Conservation (phyloP, 1,140 invertebrate genomes). For the Drosophila oshimai region DNA sequence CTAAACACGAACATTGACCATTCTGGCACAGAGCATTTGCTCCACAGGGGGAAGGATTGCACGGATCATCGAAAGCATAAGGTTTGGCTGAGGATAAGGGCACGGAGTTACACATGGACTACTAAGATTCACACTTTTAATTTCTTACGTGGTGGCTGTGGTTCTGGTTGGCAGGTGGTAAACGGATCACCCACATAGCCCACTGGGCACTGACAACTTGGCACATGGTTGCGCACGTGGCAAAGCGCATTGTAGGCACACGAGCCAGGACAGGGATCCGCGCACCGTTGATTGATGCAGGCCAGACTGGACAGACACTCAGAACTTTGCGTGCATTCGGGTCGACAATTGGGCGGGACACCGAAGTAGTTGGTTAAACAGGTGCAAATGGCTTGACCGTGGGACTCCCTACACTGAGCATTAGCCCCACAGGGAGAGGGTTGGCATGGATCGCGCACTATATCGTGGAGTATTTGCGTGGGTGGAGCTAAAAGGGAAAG, state of each 20-base stretch:
- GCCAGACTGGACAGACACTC: constrained; percentile 84
- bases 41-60: constrained; percentile 88
- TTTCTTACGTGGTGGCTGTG: constrained; percentile 57
- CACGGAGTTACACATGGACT: background rate
- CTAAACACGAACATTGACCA: constrained; percentile 83
- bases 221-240: constrained; percentile 85
- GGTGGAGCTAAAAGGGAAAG: constrained; percentile 83
- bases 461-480: constrained; percentile 81
- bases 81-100: constrained; percentile 79
- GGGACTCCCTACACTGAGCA: constrained; percentile 50
- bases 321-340: constrained; percentile 85
- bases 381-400: constrained; percentile 82
- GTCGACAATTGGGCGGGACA: constrained; percentile 85
- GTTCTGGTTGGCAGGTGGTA: constrained; percentile 51
- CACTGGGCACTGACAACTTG: constrained; percentile 86
- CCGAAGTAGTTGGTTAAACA: constrained; percentile 84
- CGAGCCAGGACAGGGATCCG: constrained; percentile 85
- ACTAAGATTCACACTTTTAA: background rate
- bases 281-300: constrained; percentile 85
- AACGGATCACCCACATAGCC: constrained; percentile 89
- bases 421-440: constrained; percentile 82
- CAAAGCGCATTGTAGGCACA: constrained; percentile 87
- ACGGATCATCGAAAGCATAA: constrained; percentile 81
- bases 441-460: constrained; percentile 84
- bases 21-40: constrained; percentile 87